A percentile compares a stretch with the other conserved stretches of the same genome.
These are phyloP conservation scores for Muscidifurax raptorellus DNA, from an alignment of 1,140 invertebrate species.

Conservation along the genomic window DNA sequence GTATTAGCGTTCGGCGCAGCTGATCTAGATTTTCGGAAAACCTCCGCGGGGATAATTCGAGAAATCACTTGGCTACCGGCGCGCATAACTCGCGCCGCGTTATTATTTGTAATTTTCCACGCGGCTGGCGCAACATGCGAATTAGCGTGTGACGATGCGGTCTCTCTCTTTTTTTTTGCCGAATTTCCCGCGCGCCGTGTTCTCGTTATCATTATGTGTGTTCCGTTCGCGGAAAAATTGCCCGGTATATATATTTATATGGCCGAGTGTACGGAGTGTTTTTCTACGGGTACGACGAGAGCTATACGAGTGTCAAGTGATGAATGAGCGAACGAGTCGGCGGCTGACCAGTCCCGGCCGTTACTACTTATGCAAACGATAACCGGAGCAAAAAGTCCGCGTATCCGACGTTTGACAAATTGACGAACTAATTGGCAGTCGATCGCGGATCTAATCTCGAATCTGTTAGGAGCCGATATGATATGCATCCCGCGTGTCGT, in stretches of 20 bases:
- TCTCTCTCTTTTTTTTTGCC: background rate
- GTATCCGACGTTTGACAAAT: background rate
- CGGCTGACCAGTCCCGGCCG: slow-evolving; percentile 8
- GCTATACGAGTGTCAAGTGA: background rate
- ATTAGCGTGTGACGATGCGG: background rate
- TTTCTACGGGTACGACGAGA: background rate
- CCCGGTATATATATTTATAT: no score
- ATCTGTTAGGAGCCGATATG: background rate
- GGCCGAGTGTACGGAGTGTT: no score
- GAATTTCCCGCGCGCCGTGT: background rate
- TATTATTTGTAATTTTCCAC: slow-evolving; percentile 44
- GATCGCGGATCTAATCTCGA: background rate
- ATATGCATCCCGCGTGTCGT: background rate
- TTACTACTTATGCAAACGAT: slow-evolving; percentile 29
- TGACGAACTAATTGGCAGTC: background rate
- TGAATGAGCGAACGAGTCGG: background rate
- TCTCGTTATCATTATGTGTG: background rate
- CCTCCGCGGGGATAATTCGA: background rate
- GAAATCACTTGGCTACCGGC: slow-evolving; percentile 18
- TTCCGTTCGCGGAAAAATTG: background rate
- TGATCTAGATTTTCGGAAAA: slow-evolving; percentile 19
- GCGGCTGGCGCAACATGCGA: background rate
- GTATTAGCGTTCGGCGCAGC: background rate
- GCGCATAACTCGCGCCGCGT: slow-evolving; percentile 6
- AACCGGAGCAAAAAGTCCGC: background rate